Evolutionary conservation across 2,797 vertebrate genomes (phyloP), one percentile per base, ranked within the genome.

Genomic region (Sebastes matsubarae): DNA sequence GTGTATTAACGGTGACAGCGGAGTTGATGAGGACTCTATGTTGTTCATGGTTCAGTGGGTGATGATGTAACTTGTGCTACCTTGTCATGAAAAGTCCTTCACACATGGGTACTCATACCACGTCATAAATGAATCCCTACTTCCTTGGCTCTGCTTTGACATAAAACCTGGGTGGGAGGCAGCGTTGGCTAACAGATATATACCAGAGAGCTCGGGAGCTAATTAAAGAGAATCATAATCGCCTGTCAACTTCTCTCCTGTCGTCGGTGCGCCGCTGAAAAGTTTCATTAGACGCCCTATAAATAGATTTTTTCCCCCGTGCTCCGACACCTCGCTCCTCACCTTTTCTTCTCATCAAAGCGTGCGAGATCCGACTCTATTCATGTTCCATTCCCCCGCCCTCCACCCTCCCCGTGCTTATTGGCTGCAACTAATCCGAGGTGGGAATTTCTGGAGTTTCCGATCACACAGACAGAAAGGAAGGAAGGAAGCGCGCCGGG

Each of bases 191-290:
- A 82, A 82, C 77, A 87, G 72, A 88, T 80, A 72, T 57, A 83
- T 57, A 83, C 30, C 52, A 25, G 72, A 81, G 67, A 81, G 67
- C 82, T 71, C 25, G 50, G 75, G 70, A 87, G 77, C 88, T 93
- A 95, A 95, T 95, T 94, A 94, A 88, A 91, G 86, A 84, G 65
- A 12, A 80, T 86, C 70, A 90, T 91, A 93, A 93, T 92, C 87
- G 73, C 79, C 88, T 87, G 91, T 94, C 94, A 89, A 72, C 81
- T 74, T 75, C 79, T 79, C 78, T 46, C 59, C 84, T 69, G 79
- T 88, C 72, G 68, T 77, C 57, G n/a, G 30, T 32, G 58, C 34
- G n/a, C 46, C 83, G 27, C 82, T 64, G 78, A 84, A 86, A 91
- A 85, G 36, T 89, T 89, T 90, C 84, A 90, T 92, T 88, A 84